Conservation (phyloP, 2,797 vertebrate species). For the Fistularia commersonii region DNA sequence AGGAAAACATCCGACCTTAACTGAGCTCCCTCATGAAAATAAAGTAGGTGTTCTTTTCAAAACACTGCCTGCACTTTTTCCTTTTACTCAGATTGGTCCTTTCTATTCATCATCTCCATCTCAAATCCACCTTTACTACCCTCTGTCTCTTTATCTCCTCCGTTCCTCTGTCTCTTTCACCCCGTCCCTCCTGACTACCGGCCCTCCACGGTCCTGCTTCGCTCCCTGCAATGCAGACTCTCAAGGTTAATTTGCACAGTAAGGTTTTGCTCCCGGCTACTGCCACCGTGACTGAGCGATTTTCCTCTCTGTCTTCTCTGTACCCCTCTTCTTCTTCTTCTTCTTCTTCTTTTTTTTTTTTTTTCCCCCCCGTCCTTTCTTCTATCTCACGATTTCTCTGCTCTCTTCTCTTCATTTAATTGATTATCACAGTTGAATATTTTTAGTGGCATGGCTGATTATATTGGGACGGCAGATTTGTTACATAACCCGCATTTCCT, state of each 20-base stretch:
- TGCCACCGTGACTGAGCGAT: constrained; percentile 55
- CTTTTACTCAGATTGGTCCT: neutral
- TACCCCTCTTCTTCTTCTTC: constrained; percentile 11
- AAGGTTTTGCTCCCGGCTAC: constrained; percentile 61
- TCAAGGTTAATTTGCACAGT: constrained; percentile 78
- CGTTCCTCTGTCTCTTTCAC: constrained; percentile 23
- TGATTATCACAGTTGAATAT: neutral
- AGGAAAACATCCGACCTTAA: no score
- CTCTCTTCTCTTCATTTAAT: constrained; percentile 2
- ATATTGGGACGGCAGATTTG: no score
- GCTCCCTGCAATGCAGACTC: constrained; percentile 71
- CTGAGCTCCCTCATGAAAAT: no score
- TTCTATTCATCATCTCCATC: constrained; percentile 9
- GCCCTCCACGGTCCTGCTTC: constrained; percentile 29
- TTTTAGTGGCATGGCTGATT: no score
- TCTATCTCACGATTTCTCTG: constrained; percentile 7
- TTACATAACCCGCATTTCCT: no score
- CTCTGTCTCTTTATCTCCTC: constrained; percentile 33
- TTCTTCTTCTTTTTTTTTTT: constrained; percentile 2
- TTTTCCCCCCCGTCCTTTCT: constrained; percentile 5
- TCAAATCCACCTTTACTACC: constrained; percentile 16
- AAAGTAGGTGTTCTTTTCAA: no score
- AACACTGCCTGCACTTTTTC: neutral
- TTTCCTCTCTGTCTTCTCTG: constrained; percentile 37
- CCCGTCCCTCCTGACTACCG: constrained; percentile 16